Evolutionary conservation across 1,140 invertebrate genomes (phyloP).

Genomic region (Pygmarrhopalites habei): DNA sequence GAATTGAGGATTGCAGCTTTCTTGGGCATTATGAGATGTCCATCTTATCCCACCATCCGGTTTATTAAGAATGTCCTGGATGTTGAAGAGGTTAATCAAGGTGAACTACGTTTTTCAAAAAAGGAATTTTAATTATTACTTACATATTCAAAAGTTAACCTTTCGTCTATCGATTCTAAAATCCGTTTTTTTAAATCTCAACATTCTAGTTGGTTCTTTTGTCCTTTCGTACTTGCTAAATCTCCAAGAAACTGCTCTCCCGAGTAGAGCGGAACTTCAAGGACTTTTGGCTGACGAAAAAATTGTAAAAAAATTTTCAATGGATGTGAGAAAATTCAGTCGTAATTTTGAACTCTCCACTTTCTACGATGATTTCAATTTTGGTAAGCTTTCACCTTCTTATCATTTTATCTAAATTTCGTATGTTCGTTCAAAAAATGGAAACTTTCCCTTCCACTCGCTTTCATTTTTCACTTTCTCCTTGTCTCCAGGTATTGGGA

Average conservation of each 20-base stretch:
- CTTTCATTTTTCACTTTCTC: neutral
- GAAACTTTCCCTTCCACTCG: neutral
- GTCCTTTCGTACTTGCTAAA: conserved; percentile 88
- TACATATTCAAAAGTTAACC: no score
- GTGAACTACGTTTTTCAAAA: no score
- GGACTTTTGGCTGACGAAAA: conserved; percentile 66
- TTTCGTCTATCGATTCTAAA: no score
- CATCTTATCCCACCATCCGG: conserved; percentile 63
- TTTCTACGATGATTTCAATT: conserved; percentile 77
- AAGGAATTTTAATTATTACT: no score
- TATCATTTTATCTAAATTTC: neutral
- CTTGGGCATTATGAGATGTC: conserved; percentile 80
- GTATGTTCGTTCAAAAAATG: neutral
- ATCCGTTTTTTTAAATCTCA: no score
- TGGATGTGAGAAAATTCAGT: conserved; percentile 79
- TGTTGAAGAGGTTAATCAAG: conserved; percentile 79
- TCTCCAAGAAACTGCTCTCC: conserved; percentile 71
- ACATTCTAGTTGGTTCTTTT: conserved; percentile 82
- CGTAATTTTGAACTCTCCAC: conserved; percentile 79
- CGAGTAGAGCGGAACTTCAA: conserved; percentile 71
- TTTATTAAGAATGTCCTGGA: conserved; percentile 62
- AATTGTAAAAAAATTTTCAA: conserved; percentile 64
- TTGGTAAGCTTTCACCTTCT: conserved; percentile 50
- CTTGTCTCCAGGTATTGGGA: conserved; percentile 55
- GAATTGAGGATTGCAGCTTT: conserved; percentile 83